These are phyloP conservation scores for Parazoanthus atlanticus DNA, from an alignment of 92 coral and sea anemone genomes.

Conservation along the genomic window DNA sequence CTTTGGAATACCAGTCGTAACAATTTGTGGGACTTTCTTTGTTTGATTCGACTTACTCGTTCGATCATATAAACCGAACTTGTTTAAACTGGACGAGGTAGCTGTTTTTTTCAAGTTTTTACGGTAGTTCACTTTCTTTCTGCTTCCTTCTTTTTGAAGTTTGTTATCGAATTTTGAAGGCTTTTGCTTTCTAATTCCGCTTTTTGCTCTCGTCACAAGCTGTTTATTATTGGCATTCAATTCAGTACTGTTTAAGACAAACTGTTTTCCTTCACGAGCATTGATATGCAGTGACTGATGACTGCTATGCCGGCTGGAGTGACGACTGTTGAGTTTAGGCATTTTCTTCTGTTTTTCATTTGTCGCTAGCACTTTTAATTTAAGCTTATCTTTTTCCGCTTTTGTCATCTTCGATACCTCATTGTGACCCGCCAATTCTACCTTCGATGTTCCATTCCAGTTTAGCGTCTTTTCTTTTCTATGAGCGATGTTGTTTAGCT, in stretches of 20 bases:
- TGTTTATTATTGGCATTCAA: neutral
- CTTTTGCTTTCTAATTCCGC: neutral
- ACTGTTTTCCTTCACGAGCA: neutral
- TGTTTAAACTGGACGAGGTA: neutral
- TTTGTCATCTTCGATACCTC: neutral
- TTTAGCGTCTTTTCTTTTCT: neutral
- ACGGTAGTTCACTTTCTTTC: neutral
- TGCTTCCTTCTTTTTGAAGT: neutral
- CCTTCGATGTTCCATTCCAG: neutral
- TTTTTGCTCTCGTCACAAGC: neutral
- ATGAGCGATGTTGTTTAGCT: constrained; percentile 15
- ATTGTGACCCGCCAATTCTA: neutral
- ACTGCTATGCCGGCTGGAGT: neutral
- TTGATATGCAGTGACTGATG: neutral
- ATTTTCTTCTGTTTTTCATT: neutral
- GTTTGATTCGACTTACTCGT: neutral
- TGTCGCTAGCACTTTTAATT: neutral
- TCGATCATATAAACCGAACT: neutral
- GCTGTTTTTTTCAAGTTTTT: neutral
- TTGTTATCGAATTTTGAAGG: neutral
- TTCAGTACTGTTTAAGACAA: neutral
- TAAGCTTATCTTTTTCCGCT: neutral
- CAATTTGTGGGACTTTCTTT: neutral
- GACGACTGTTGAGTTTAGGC: neutral
- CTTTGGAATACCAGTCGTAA: neutral